Base-by-base conservation (phyloP, 2,113 vertebrate genomes). In the Silurus asotus region DNA sequence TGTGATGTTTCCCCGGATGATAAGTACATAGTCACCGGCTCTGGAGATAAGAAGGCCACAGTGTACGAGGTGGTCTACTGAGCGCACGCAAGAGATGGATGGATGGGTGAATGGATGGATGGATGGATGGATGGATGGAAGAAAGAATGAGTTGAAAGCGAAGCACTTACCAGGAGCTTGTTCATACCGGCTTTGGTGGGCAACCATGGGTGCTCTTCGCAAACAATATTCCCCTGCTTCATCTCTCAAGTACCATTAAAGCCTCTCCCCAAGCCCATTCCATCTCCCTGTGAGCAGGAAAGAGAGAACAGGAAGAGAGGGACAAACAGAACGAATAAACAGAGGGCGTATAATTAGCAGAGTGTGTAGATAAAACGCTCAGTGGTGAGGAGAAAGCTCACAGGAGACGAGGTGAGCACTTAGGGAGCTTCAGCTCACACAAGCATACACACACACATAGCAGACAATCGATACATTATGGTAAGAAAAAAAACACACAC, bases 41-140 rank as follows among this genome's bases (percentile, higher is more conserved):
- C 96, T 0, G 93, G 95, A 0, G 94, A 96, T 92, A 96, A 97
- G 94, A 97, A 96, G 55, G 97, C 96, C 86, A 97, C 96, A 0
- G 96, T 98, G 84, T 97, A 98, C 0, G 96, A 97, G 92, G 93
- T 98, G 91, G 93, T 94, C 8, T 97, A 96, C 90, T 97, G 93
- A 97, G 17, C n/a, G 45, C 51, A 69, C 23, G 45, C 15, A 25
- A 76, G 11, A 55, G 37, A 70, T 58, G 56, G 67, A 89, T 76
- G 61, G 6, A 69, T 76, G 80, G 59, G 67, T 59, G 48, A 13
- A 53, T 51, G 80, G 10, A 45, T 48, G 25, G 53, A 64, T 14
- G 56, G n/a, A 77, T 77, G 49, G 3, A 53, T 75, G 6, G 14
- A 37, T 37, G 28, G 28, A 37, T 37, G 28, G 28, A 37, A 79